Evolutionary conservation across 2,888 invertebrate genomes (phyloP).

Genomic region (Andrena marginata): DNA sequence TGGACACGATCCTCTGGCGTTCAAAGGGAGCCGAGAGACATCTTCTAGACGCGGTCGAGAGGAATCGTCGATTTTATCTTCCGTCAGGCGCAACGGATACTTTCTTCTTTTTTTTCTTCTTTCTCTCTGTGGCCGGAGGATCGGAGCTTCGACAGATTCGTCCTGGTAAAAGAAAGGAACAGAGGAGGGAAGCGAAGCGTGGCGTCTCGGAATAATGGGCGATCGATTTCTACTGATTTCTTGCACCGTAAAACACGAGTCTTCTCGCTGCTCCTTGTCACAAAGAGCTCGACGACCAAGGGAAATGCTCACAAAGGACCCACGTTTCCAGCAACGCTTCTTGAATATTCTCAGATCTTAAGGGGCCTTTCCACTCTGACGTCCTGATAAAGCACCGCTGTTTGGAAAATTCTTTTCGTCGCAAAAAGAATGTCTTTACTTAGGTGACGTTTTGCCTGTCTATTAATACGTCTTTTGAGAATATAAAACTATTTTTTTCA

Average conservation of each 20-base stretch:
- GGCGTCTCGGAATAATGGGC: conserved; percentile 71
- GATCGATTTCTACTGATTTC: conserved; percentile 68
- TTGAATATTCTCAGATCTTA: neutral
- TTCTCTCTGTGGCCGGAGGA: neutral
- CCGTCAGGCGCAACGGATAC: conserved; percentile 58
- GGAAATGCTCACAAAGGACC: too few relatives aligned
- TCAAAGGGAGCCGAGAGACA: conserved; percentile 1
- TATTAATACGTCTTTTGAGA: too few relatives aligned
- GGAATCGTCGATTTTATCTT: conserved; percentile 63
- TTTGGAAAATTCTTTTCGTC: too few relatives aligned
- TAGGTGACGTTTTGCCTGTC: too few relatives aligned
- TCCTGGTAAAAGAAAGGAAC: conserved; percentile 39
- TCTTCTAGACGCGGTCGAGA: conserved; percentile 13
- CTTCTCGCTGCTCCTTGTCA: conserved; percentile 66
- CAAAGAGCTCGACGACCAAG: neutral
- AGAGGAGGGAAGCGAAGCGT: conserved; percentile 66
- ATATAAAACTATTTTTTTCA: too few relatives aligned
- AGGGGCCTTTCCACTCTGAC: too few relatives aligned
- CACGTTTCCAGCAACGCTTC: neutral
- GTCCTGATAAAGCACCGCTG: too few relatives aligned
- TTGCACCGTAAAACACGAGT: conserved; percentile 75
- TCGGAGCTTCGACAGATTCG: conserved; percentile 14
- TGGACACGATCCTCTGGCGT: neutral
- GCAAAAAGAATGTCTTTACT: too few relatives aligned
- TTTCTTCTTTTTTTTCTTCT: conserved; percentile 35